phyloP scores from a whole-genome alignment of 2,113 vertebrate genomes.

The Phrynosoma platyrhinos region DNA sequence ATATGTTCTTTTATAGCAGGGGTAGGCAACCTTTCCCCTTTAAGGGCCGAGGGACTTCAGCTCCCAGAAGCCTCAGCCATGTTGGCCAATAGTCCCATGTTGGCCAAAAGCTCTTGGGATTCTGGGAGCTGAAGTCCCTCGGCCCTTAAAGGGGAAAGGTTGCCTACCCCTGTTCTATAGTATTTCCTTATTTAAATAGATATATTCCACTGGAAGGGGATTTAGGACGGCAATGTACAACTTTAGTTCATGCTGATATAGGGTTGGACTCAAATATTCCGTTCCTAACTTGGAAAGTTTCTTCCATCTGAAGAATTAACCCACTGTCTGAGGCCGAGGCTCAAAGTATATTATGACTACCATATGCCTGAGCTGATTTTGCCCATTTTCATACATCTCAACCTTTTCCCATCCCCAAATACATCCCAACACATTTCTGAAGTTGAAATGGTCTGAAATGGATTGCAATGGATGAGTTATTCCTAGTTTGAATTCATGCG shows the following conservation, averaged over 20 bases:
- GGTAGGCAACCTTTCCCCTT: too few relatives aligned
- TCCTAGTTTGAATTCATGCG: background rate
- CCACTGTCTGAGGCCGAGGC: background rate
- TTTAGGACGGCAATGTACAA: background rate
- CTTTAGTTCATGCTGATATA: background rate
- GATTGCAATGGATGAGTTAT: background rate
- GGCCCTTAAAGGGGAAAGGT: too few relatives aligned
- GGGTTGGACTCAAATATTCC: background rate
- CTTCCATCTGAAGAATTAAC: background rate
- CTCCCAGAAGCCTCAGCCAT: too few relatives aligned
- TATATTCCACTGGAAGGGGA: too few relatives aligned
- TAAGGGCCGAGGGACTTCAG: too few relatives aligned
- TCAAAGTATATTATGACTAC: background rate
- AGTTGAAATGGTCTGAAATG: background rate
- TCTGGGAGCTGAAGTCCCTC: too few relatives aligned
- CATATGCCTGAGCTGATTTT: background rate
- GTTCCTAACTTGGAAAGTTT: background rate
- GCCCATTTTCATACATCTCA: background rate
- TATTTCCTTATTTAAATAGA: background rate
- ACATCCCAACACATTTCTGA: background rate
- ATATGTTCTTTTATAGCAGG: background rate
- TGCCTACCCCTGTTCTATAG: too few relatives aligned
- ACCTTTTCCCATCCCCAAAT: too few relatives aligned
- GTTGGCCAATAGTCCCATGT: too few relatives aligned
- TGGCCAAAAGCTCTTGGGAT: too few relatives aligned